Conservation (phyloP, 2,113 vertebrate species). For the Fregata magnificens region DNA sequence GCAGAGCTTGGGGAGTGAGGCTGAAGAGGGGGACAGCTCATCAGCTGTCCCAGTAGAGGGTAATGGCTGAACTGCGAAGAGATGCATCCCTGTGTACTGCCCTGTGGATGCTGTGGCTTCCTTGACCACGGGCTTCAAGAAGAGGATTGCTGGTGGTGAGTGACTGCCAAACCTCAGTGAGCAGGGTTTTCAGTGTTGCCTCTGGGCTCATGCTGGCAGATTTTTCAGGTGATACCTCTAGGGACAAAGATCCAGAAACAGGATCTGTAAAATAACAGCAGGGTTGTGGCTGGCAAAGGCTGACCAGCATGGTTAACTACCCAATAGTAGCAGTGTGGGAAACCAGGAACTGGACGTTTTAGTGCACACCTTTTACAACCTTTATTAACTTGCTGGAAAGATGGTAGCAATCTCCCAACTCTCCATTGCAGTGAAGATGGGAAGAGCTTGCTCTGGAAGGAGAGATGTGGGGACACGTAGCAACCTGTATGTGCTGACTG, state of each 20-base stretch:
- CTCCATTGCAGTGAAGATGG: neutral
- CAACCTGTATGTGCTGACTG: neutral
- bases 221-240: neutral
- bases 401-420: neutral
- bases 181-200: neutral
- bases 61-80: rapidly evolving
- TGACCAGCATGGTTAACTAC: too few relatives aligned
- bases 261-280: neutral
- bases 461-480: neutral
- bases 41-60: neutral
- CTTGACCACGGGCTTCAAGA: neutral
- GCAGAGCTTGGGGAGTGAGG: neutral
- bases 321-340: neutral
- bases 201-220: neutral
- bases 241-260: neutral
- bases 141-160: neutral
- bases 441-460: neutral
- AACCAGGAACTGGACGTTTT: neutral
- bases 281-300: neutral
- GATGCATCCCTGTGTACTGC: neutral
- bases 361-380: neutral
- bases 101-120: neutral
- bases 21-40: neutral
- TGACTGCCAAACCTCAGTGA: rapidly evolving
- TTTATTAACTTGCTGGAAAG: neutral